Percentiles rank a stretch among this genome's conserved stretches.
Evolutionary conservation across 2,113 vertebrate species (phyloP).

Genomic region (Cheirogaleus medius): DNA sequence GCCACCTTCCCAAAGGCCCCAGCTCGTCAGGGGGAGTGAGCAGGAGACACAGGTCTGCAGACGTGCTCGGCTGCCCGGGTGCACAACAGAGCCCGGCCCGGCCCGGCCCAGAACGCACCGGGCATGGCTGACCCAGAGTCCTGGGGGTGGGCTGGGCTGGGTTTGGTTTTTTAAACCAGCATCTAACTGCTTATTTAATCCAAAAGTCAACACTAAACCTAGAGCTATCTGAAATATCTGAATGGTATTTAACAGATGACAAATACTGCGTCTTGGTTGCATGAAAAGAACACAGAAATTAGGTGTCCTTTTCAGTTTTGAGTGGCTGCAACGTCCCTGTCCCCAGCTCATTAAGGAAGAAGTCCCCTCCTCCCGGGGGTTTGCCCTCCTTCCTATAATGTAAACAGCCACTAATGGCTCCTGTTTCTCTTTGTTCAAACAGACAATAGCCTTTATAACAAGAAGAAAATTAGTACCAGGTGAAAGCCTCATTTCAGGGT

Average conservation of each 20-base stretch:
- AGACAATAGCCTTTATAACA: conserved; percentile 63
- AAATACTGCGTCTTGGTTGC: not conserved
- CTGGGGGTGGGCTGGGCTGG: not conserved
- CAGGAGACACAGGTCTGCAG: not conserved
- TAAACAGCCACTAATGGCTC: conserved; percentile 71
- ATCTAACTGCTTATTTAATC: not conserved
- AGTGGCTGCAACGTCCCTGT: not conserved
- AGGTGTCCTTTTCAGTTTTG: not conserved
- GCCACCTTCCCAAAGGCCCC: not conserved
- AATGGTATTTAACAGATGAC: not conserved
- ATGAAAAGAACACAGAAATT: not conserved
- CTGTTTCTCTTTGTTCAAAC: conserved; percentile 66
- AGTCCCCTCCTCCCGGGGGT: not conserved
- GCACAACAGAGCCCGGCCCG: accelerated
- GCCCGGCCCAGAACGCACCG: accelerated
- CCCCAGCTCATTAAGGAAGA: not conserved
- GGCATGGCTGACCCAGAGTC: not conserved
- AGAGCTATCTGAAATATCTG: not conserved
- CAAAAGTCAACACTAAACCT: not conserved
- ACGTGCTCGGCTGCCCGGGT: accelerated
- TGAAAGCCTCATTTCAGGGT: conserved; percentile 56
- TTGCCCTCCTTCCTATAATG: conserved; percentile 58
- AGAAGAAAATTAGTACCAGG: conserved; percentile 77
- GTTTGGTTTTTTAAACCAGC: not conserved
- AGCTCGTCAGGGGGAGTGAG: not conserved